Base-by-base conservation (phyloP, 2,888 invertebrate species). In the Cordilura impudica region DNA sequence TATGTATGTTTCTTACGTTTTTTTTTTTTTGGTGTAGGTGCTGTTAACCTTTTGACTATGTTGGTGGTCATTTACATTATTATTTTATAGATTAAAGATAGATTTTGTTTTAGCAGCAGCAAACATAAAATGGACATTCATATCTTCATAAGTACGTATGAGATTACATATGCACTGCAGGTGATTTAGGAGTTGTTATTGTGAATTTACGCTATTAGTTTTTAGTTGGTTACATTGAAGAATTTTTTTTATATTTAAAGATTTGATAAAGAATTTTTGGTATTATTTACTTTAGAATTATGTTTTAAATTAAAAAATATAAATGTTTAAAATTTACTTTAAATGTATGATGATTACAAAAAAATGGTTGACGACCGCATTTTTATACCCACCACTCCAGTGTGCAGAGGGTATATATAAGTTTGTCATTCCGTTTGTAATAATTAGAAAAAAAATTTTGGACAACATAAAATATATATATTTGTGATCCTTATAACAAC, bases 21-120 rank as follows among this genome's bases (percentile, higher is more conserved):
- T 47, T 35, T 53, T 35, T 56, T 56, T 45, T 63, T 56, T 61
- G 75, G 75, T 79, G 79, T 79, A 79, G 79, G 79, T 75, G 79
- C 75, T 79, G 79, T 72, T 75, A 74, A 70, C 49, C 69, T 78
- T 78, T 51, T 51, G 14, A n/a, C 75, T 71, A 63, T 49, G 79
- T 67, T 75, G 79, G 79, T 75, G 79, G 79, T 63, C 79, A 79
- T 67, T 67, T 71, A 75, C 67, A 43, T 61, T 67, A 47, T 49
- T 76, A 16, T 23, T 29, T 49, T 53, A 60, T 19, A 69, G 67
- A 75, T 61, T 69, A 56, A 63, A 49, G 51, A 51, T 14, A 63
- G 63, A 63, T 69, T 69, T 69, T 70, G 63, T 43, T 53, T 60
- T 53, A 60, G 45, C 18, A 47, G 49, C 12, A 16, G 43, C 16